phyloP scores from a whole-genome alignment of 2,797 vertebrate species.

The Eospalax fontanierii region DNA sequence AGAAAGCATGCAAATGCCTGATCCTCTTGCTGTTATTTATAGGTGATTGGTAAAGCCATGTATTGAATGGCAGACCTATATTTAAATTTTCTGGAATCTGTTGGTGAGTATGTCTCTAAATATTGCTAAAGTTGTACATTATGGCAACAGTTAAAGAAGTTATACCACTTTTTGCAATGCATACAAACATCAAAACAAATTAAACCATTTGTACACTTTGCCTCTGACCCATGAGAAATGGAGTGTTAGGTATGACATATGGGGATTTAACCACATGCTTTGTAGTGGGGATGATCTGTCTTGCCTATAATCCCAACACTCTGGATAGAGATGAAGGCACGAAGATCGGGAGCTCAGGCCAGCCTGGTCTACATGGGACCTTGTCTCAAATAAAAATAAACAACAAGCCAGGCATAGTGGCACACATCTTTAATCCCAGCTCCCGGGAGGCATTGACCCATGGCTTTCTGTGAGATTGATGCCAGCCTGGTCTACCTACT shows the following conservation, averaged over 20 bases:
- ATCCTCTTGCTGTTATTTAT: neutral
- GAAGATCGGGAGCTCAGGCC: neutral
- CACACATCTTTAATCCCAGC: too few relatives aligned
- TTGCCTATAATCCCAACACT: neutral
- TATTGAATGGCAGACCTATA: neutral
- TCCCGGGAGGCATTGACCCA: too few relatives aligned
- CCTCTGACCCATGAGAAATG: neutral
- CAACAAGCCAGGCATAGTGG: neutral
- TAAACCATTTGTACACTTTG: neutral
- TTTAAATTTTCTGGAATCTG: neutral
- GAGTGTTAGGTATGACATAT: neutral
- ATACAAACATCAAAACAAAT: neutral
- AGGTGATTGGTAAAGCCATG: neutral
- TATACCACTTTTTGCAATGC: neutral
- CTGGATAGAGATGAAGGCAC: neutral
- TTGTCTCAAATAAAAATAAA: neutral
- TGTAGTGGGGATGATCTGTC: too few relatives aligned
- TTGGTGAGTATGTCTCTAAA: too few relatives aligned
- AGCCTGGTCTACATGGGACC: neutral
- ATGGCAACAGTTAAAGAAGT: too few relatives aligned
- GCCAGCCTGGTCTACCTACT: too few relatives aligned
- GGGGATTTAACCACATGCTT: too few relatives aligned
- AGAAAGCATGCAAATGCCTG: too few relatives aligned
- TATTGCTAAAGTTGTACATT: too few relatives aligned
- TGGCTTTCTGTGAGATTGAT: too few relatives aligned